Evolutionary conservation across 2,113 vertebrate genomes (phyloP), one percentile per base, ranked within the genome.

Genomic region (Passer montanus): DNA sequence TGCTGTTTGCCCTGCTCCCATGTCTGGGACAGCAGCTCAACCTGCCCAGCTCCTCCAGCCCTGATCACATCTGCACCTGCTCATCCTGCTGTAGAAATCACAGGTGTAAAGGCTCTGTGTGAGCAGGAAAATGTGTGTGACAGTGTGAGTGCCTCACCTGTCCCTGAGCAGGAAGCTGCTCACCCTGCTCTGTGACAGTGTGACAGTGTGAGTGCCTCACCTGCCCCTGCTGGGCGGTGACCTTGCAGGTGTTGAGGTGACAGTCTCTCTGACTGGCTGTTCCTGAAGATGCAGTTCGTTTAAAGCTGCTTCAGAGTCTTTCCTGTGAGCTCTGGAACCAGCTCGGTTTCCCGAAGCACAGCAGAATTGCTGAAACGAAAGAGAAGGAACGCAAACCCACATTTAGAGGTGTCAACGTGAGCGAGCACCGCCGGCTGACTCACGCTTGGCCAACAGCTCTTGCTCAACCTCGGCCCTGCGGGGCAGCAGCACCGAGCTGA

Each of bases 271-370:
- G 89, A 39, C 47, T 0, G 26, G 49, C 35, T 84, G 59, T 39
- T 96, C 87, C 89, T 89, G 89, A 41, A 62, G 62, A 19, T 47
- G 31, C n/a, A 47, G 5, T 4, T 63, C 10, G 13, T 28, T n/a
- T 87, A 60, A 62, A 97, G 88, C 43, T 91, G 84, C 37, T 90
- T 69, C 59, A 81, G 41, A 9, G n/a, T 63, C 24, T 74, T 26
- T 10, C 87, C 77, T 49, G 62, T 3, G 5, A 84, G 50, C 43
- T 39, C 37, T 59, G 59, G 55, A 24, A 30, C 31, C 3, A 37
- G 15, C 31, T 75, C 10, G 15, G 0, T 52, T 12, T 23, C 91
- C 90, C 52, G 43, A 56, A 26, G 90, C 33, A 12, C 55, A 43
- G 63, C 70, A 89, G 3, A 95, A 47, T 31, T 73, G 69, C 94